Percentiles rank a stretch among this genome's conserved stretches.
phyloP scores from a whole-genome alignment of 2,888 invertebrate species.

The Drosophila limbata region DNA sequence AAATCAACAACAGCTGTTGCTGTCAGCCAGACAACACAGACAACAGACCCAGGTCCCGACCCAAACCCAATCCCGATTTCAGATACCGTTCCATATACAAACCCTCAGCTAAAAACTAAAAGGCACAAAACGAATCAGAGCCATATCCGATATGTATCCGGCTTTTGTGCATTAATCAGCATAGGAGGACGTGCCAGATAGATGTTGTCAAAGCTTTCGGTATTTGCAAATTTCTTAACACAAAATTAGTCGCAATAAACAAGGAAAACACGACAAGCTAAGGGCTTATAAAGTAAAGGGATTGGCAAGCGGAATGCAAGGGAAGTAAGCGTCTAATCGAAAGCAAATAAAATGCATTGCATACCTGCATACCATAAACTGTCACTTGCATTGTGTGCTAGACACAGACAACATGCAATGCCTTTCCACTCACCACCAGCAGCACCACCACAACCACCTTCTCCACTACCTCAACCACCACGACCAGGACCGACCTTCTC shows the following conservation, averaged over 20 bases:
- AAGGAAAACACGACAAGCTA: slow-evolving; percentile 43
- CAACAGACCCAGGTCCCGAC: neutral
- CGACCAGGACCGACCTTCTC: slow-evolving; percentile 1
- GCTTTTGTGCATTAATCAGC: slow-evolving; percentile 44
- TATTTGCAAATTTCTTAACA: slow-evolving; percentile 79
- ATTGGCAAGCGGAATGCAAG: neutral
- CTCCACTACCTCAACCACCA: neutral
- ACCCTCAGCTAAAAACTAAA: slow-evolving; percentile 23
- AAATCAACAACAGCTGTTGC: slow-evolving; percentile 61
- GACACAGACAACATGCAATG: slow-evolving; percentile 45
- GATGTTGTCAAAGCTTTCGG: slow-evolving; percentile 54
- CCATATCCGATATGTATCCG: slow-evolving; percentile 47
- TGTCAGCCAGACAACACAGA: slow-evolving; percentile 57
- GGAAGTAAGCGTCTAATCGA: slow-evolving; percentile 66
- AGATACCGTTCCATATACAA: neutral
- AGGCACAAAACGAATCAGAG: slow-evolving; percentile 29
- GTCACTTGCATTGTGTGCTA: slow-evolving; percentile 68
- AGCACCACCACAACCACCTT: neutral
- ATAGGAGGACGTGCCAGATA: slow-evolving; percentile 34
- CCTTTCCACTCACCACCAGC: neutral
- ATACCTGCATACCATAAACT: slow-evolving; percentile 79
- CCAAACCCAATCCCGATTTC: neutral
- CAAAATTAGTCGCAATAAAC: slow-evolving; percentile 79
- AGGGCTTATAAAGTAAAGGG: neutral
- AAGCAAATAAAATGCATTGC: slow-evolving; percentile 80